Evolutionary conservation across 2,888 invertebrate species (phyloP), one percentile per base, ranked within the genome.

Genomic region (Cancer borealis): DNA sequence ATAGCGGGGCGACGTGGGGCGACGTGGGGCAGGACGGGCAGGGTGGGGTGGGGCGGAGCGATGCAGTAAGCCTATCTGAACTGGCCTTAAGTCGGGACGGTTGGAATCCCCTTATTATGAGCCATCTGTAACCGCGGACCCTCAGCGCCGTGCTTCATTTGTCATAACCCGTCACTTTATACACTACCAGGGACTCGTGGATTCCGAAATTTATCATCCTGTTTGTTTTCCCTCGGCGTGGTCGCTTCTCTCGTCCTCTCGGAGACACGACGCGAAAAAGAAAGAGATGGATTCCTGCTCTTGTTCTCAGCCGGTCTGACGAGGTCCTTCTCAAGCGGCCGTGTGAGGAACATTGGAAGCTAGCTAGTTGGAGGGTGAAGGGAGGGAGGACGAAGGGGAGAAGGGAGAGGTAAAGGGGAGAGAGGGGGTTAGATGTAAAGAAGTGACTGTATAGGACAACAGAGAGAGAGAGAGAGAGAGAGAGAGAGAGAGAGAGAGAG

Each of bases 51-150:
- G n/a, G 21, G 54, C 39, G 39, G 39, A 2, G 39, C 8, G 54
- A 54, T 6, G 92, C 49, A 5, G 45, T 91, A 91, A 91, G 92
- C 92, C 92, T 92, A 92, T 46, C 87, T 60, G 88, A 26, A 73
- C 91, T 39, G 21, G 60, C 88, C 87, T 79, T 12, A 45, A 54
- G 45, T 60, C 21, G 39, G 88, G 88, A 92, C 88, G 92, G 92
- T 92, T 88, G 54, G 92, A 88, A 79, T 92, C 92, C 88, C 66
- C 88, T 92, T 92, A 88, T 92, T 92, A 66, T 87, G 84, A 88
- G 92, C 88, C 92, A 88, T 92, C 88, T 92, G 92, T 88, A 92
- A 54, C 88, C 92, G 88, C 60, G 92, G 88, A 88, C 88, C 92
- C 92, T 88, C 92, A 47, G 49, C 47, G 26, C 92, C 79, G 84